Base-by-base conservation (phyloP, 2,797 vertebrate species). In the Microctenopoma steveboyesi region DNA sequence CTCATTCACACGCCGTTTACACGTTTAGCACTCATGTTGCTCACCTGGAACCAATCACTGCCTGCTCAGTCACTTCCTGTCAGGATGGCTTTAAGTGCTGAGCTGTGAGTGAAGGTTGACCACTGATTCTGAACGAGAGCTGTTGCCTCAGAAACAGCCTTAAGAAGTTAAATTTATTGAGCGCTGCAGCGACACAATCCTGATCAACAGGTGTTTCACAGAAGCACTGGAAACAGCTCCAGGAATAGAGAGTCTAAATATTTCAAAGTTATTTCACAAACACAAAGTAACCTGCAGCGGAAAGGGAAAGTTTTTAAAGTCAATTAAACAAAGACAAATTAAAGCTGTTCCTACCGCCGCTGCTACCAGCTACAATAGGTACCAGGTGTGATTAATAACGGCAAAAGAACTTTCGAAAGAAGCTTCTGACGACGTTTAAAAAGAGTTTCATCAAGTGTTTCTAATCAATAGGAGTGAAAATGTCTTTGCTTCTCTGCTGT, bases 321-420 rank as follows among this genome's bases (percentile, higher is more conserved):
- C 54, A 54, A 16, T 43, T 28, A 69, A 74, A 43, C 39, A 46
- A 28, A 63, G 28, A 62, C 35, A 33, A 25, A 61, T 50, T 67
- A 42, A 67, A 77, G 9, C 59, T 49, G 22, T 10, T 57, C 18
- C 4, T 49, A 37, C 8, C 15, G 18, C 46, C 35, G 3, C 18
- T 48, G 35, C 51, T 51, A 15, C 51, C 7, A 1, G 14, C 39
- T 47, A 13, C 69, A 72, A 48, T 27, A 25, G 49, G 30, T 47
- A 51, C 35, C 48, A 54, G 43, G n/a, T 56, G 22, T 42, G 55
- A 72, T 72, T 80, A 64, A 61, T 49, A 57, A 50, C 35, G 49
- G 42, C 14, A 48, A n/a, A 18, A 59, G 54, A 40, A 54, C 45
- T 62, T 69, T 66, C 11, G 9, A 33, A 62, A 11, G 27, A 40